phyloP scores from a whole-genome alignment of 2,797 vertebrate species.

The Taenioides sp. region DNA sequence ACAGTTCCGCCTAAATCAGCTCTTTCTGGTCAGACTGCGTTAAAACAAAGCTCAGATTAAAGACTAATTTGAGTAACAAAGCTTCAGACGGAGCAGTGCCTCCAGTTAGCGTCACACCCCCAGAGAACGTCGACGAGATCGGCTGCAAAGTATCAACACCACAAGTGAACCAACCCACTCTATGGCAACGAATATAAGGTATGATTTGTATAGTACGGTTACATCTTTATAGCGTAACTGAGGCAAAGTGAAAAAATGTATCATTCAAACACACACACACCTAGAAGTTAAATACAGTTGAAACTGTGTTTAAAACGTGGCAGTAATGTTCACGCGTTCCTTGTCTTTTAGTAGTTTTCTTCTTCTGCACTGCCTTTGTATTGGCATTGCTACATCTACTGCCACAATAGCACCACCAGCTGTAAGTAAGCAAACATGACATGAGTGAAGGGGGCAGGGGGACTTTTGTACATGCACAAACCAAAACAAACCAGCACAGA shows the following conservation, averaged over 20 bases:
- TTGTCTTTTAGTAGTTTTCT: not conserved
- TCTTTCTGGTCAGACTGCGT: too few species aligned
- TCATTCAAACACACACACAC: conserved; percentile 3
- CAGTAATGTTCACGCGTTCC: not conserved
- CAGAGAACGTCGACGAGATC: too few species aligned
- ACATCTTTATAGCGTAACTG: not conserved
- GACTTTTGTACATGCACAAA: conserved; percentile 15
- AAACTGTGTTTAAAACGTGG: conserved; percentile 11
- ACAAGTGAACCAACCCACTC: not conserved
- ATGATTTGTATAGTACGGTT: not conserved
- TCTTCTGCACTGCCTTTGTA: conserved; percentile 16
- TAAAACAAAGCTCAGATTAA: too few species aligned
- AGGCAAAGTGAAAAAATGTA: conserved; percentile 11
- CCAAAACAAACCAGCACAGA: conserved; percentile 8
- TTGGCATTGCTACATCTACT: conserved; percentile 26
- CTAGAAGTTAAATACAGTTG: not conserved
- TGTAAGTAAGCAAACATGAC: conserved; percentile 17
- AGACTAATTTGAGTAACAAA: too few species aligned
- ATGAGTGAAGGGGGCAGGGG: conserved; percentile 3
- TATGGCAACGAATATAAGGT: not conserved
- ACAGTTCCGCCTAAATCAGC: too few species aligned
- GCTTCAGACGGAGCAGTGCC: too few species aligned
- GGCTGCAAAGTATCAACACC: too few species aligned
- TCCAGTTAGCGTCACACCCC: too few species aligned
- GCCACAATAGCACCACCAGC: conserved; percentile 21